phyloP scores from a whole-genome alignment of 2,797 vertebrate species.

The Sparidentex hasta region DNA sequence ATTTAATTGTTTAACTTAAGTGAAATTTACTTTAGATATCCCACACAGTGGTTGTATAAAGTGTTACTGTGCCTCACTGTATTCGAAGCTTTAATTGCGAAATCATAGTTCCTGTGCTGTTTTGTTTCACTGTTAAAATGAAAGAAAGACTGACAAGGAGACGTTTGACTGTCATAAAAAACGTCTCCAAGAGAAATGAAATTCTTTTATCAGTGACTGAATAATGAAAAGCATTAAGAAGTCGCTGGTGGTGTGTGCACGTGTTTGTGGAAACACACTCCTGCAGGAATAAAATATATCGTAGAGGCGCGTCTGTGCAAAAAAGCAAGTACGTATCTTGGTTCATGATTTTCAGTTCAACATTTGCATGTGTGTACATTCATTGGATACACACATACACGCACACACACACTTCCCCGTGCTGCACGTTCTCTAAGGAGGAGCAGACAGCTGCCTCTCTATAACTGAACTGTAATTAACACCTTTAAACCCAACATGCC shows the following conservation, averaged over 20 bases:
- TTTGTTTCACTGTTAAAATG: too few relatives aligned
- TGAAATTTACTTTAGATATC: too few relatives aligned
- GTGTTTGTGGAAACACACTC: slow-evolving; percentile 4
- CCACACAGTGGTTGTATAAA: too few relatives aligned
- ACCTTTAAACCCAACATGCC: slow-evolving; percentile 77
- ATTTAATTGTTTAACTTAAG: too few relatives aligned
- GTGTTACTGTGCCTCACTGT: neutral
- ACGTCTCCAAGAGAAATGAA: slow-evolving; percentile 25
- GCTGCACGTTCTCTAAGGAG: slow-evolving; percentile 34
- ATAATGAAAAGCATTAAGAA: slow-evolving; percentile 39
- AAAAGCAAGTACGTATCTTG: neutral
- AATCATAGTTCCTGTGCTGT: too few relatives aligned
- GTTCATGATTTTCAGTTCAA: slow-evolving; percentile 4
- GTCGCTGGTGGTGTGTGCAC: slow-evolving; percentile 9
- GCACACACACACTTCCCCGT: slow-evolving; percentile 19
- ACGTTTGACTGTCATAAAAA: slow-evolving; percentile 30
- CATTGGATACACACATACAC: neutral
- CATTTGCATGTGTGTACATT: slow-evolving; percentile 22
- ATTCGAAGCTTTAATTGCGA: neutral
- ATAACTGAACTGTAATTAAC: slow-evolving; percentile 80
- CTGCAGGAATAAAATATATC: slow-evolving; percentile 6
- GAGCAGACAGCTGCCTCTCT: slow-evolving; percentile 77
- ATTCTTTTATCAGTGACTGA: slow-evolving; percentile 44
- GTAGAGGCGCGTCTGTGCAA: neutral
- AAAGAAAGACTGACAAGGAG: slow-evolving; percentile 8